phyloP scores from a whole-genome alignment of 2,888 invertebrate species.

The Conistra vaccinii region DNA sequence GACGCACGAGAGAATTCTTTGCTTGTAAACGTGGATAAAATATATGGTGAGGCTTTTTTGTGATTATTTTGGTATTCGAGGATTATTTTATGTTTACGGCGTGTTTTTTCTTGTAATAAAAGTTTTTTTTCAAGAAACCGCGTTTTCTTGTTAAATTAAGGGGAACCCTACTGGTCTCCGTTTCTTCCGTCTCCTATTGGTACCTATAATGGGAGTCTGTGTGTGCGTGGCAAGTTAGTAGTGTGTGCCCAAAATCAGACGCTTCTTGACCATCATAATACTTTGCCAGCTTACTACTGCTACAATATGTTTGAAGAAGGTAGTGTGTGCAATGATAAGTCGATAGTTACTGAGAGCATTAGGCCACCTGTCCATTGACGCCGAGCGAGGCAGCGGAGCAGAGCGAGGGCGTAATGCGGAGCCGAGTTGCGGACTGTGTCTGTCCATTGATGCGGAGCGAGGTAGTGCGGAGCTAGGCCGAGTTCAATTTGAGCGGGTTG shows the following conservation, averaged over 20 bases:
- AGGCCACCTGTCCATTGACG: too few species aligned
- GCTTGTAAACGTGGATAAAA: conserved; percentile 56
- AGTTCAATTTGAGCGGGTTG: too few species aligned
- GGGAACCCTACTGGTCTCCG: too few species aligned
- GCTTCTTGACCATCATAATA: not conserved
- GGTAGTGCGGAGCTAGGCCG: too few species aligned
- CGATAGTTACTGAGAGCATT: not conserved
- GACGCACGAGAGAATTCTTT: conserved; percentile 54
- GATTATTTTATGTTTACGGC: conserved; percentile 36
- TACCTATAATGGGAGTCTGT: not conserved
- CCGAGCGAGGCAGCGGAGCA: too few species aligned
- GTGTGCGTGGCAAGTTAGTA: not conserved
- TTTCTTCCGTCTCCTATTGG: not conserved
- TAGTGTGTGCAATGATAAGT: not conserved
- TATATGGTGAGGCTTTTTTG: conserved; percentile 49
- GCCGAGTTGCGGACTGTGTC: too few species aligned
- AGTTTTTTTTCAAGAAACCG: not conserved
- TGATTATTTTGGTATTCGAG: conserved; percentile 50
- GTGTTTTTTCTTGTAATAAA: conserved; percentile 4
- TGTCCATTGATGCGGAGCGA: too few species aligned
- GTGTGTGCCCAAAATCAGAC: not conserved
- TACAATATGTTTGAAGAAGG: too few species aligned
- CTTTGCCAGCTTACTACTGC: not conserved
- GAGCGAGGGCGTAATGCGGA: too few species aligned
- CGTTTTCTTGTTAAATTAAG: not conserved